Percentiles rank a stretch among this genome's conserved stretches.
Evolutionary conservation across 2,797 vertebrate species (phyloP).

Genomic region (Alosa sapidissima): DNA sequence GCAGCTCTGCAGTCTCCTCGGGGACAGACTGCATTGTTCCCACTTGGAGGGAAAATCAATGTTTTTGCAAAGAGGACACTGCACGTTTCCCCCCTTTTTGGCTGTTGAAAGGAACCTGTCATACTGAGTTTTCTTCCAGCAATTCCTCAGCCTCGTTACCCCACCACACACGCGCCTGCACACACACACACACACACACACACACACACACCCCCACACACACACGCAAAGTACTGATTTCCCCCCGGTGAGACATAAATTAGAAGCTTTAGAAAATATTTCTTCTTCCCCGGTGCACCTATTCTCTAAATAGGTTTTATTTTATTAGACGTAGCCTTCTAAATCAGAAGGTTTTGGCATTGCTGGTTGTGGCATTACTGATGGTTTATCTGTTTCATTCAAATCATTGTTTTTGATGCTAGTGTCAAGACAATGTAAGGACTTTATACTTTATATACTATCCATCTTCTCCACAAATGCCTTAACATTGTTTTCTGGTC

Average conservation of each 20-base stretch:
- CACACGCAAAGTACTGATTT: not conserved
- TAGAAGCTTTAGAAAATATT: constrained; percentile 5
- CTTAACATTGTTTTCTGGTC: too few species aligned
- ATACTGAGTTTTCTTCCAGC: constrained; percentile 10
- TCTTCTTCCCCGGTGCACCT: not conserved
- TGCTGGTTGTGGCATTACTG: not conserved
- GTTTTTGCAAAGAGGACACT: constrained; percentile 32
- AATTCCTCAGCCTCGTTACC: constrained; percentile 12
- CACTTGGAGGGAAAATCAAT: constrained; percentile 26
- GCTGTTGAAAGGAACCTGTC: constrained; percentile 7
- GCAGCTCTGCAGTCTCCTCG: not conserved
- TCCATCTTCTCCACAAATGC: too few species aligned
- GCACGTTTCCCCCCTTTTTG: not conserved
- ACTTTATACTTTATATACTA: not conserved
- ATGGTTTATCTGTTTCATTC: not conserved
- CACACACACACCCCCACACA: not conserved
- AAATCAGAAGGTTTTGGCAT: not conserved
- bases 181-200: not conserved
- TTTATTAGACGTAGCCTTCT: too few species aligned
- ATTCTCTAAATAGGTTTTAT: not conserved
- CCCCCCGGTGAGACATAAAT: not conserved
- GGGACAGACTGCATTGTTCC: constrained; percentile 6
- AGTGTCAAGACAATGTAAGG: not conserved
- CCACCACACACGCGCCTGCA: not conserved
- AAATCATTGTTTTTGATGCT: not conserved